phyloP scores from a whole-genome alignment of 2,888 invertebrate genomes.

The Slavum lentiscoides region DNA sequence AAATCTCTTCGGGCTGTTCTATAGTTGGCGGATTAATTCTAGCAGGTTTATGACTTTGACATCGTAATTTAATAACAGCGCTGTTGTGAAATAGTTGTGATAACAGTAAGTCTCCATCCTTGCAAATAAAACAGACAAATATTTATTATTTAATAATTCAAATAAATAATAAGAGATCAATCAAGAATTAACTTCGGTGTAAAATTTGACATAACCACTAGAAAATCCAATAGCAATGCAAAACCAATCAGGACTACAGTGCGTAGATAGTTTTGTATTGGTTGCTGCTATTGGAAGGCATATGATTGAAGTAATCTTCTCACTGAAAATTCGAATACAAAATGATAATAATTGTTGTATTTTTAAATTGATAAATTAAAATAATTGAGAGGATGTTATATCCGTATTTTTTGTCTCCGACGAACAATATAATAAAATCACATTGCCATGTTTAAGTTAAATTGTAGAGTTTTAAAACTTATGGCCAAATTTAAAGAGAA shows the following conservation, averaged over 20 bases:
- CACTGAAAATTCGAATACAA: constrained; percentile 59
- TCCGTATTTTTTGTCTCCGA: no score
- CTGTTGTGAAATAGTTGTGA: constrained; percentile 84
- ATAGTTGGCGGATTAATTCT: constrained; percentile 58
- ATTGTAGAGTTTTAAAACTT: no score
- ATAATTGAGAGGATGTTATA: no score
- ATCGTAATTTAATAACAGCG: constrained; percentile 76
- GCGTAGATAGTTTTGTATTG: constrained; percentile 63
- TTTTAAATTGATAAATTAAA: no score
- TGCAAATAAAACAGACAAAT: constrained; percentile 55
- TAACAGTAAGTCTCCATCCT: constrained; percentile 77
- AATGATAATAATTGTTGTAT: no score
- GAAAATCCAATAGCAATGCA: constrained; percentile 85
- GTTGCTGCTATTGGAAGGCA: constrained; percentile 64
- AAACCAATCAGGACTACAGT: constrained; percentile 86
- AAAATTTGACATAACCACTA: constrained; percentile 83
- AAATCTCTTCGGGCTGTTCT: constrained; percentile 70
- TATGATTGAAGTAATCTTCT: constrained; percentile 62
- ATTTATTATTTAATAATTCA: constrained; percentile 3
- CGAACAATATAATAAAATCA: background rate
- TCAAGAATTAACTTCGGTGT: constrained; percentile 69
- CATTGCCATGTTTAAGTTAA: no score
- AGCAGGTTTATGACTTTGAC: constrained; percentile 69
- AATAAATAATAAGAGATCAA: constrained; percentile 16
- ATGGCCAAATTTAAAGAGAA: no score